These are phyloP conservation scores for Styela plicata DNA, from an alignment of 23 tunicate species.

Conservation along the genomic window DNA sequence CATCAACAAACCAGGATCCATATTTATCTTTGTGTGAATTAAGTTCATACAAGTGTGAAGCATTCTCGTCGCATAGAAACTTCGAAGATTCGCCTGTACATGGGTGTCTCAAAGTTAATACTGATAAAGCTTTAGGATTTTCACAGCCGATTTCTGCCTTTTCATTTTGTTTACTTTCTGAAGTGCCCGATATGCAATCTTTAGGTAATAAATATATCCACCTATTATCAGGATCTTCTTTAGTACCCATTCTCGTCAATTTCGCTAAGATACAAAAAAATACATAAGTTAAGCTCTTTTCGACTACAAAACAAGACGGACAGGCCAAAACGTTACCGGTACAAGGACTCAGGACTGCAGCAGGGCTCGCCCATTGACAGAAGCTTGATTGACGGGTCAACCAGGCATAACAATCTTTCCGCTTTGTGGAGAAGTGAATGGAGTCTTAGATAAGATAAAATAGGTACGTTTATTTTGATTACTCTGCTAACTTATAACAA, in stretches of 20 bases:
- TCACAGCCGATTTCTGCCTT: not conserved
- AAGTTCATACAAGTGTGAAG: constrained; percentile 37
- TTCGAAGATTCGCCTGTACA: constrained; percentile 32
- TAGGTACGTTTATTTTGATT: too few species aligned
- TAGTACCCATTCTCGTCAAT: not conserved
- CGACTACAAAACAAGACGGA: too few species aligned
- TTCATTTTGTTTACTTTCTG: not conserved
- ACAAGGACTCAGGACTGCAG: too few species aligned
- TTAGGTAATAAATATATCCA: not conserved
- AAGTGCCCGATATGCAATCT: not conserved
- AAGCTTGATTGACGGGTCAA: too few species aligned
- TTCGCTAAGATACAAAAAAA: too few species aligned
- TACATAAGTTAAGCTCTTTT: too few species aligned
- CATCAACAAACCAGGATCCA: constrained; percentile 68
- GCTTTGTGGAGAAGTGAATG: too few species aligned
- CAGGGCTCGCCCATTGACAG: too few species aligned
- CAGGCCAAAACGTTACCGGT: too few species aligned
- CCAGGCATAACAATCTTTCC: too few species aligned
- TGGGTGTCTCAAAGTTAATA: constrained; percentile 58
- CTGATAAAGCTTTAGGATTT: not conserved
- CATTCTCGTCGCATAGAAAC: constrained; percentile 27
- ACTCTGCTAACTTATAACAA: too few species aligned
- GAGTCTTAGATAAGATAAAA: too few species aligned
- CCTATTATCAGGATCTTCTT: not conserved
- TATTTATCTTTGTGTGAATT: constrained; percentile 41